Base-by-base conservation (phyloP, 2,797 vertebrate genomes). In the Muscicapa comitata region DNA sequence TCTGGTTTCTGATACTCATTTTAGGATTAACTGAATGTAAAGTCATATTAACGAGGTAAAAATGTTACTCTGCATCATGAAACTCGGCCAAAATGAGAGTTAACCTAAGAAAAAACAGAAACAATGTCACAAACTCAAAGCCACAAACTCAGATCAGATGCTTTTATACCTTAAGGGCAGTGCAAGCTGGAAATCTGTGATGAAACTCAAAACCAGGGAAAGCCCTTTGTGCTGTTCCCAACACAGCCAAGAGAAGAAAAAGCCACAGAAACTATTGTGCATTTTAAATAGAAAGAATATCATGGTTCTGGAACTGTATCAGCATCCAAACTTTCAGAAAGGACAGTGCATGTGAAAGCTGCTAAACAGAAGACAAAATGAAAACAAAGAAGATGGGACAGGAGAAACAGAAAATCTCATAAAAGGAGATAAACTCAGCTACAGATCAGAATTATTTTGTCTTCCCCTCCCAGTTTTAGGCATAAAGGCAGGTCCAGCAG, bases 101-200 rank as follows among this genome's bases (percentile, higher is more conserved):
- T 85, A 86, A 59, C 21, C 8, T 76, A 75, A 37, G 26, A 90
- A 19, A 87, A 31, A 89, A 20, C 33, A 89, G 65, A 58, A 92
- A 61, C 3, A 72, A 51, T 16, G 33, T n/a, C 51, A 78, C 58
- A 29, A 68, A 90, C 50, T 78, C 62, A 83, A 92, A 93, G 65
- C 75, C 85, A 86, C 42, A 77, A 89, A 80, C 53, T 71, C 57
- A 15, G 61, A 92, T 93, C 86, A 92, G 90, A 94, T 80, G 68
- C 23, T 89, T 73, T 95, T 86, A 58, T 58, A 91, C 47, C 61
- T 70, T 88, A 84, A 70, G 51, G 66, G 78, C 25, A 91, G 54
- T 13, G 26, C 67, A 88, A 88, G 66, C 18, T 75, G 58, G 70
- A 89, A 94, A 54, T 66, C 1, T 17, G 5, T 31, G 16, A 88